phyloP scores from a whole-genome alignment of 2,888 invertebrate genomes.

The Unio pictorum region DNA sequence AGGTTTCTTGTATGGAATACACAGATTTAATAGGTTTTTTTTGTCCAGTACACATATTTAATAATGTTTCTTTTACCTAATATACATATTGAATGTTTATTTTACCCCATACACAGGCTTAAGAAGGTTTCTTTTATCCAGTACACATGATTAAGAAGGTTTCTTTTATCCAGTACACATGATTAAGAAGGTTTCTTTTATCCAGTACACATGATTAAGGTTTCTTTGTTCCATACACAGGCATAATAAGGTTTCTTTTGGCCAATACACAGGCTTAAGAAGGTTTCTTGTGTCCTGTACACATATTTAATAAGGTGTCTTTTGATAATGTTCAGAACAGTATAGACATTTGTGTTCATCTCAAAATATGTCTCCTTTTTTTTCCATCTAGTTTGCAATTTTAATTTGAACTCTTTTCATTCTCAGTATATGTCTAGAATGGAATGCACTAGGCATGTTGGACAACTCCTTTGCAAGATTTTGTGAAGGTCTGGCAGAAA shows the following conservation, averaged over 20 bases:
- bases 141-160: no score
- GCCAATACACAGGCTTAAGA: no score
- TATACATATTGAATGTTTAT: no score
- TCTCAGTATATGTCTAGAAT: slow-evolving; percentile 69
- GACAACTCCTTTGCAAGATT: slow-evolving; percentile 69
- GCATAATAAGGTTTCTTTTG: no score
- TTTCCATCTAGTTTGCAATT: neutral
- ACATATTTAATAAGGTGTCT: neutral
- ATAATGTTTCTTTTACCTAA: neutral
- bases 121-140: no score
- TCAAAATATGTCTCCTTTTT: neutral
- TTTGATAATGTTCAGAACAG: no score
- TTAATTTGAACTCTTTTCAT: slow-evolving; percentile 2
- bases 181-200: neutral
- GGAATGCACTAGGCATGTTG: slow-evolving; percentile 71
- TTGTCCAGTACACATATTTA: no score
- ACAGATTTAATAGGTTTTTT: no score
- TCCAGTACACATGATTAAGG: no score
- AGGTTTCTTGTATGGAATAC: no score
- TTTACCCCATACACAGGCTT: no score
- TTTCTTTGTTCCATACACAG: no score
- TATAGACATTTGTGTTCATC: neutral
- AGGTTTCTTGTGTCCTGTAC: neutral
- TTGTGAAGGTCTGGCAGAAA: slow-evolving; percentile 69
- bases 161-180: neutral